Percentiles rank a stretch among this genome's conserved stretches.
Evolutionary conservation across 2,797 vertebrate genomes (phyloP).

Genomic region (Myotis planiceps): DNA sequence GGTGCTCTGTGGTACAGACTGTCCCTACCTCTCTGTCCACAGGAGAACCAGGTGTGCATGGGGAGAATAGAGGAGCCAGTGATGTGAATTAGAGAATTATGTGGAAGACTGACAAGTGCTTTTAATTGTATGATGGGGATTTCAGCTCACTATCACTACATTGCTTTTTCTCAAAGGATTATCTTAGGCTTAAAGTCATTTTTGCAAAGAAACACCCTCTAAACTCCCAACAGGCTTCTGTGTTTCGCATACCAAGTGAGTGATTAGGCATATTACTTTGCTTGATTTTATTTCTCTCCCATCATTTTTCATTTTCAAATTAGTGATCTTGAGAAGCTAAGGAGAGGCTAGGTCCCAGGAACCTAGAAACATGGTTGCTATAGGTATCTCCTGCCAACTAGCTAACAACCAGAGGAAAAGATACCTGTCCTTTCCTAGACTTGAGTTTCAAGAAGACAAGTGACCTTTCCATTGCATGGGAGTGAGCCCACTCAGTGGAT

Average conservation of each 20-base stretch:
- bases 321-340: neutral
- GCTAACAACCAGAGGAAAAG: neutral
- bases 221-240: neutral
- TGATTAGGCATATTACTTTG: neutral
- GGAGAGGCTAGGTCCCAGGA: neutral
- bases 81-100: neutral
- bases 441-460: neutral
- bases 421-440: neutral
- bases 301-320: neutral
- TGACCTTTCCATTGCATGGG: neutral
- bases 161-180: neutral
- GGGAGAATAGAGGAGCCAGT: neutral
- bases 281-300: neutral
- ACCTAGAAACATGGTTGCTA: neutral
- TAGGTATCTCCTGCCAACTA: neutral
- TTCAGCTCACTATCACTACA: neutral
- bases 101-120: neutral
- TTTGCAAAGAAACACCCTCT: neutral
- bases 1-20: neutral
- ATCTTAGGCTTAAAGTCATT: neutral
- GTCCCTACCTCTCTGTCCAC: too few species aligned
- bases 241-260: neutral
- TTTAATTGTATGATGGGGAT: neutral
- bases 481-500: neutral
- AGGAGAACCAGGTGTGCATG: neutral